phyloP scores from a whole-genome alignment of 2,888 invertebrate genomes.

The Ferrisia virgata region DNA sequence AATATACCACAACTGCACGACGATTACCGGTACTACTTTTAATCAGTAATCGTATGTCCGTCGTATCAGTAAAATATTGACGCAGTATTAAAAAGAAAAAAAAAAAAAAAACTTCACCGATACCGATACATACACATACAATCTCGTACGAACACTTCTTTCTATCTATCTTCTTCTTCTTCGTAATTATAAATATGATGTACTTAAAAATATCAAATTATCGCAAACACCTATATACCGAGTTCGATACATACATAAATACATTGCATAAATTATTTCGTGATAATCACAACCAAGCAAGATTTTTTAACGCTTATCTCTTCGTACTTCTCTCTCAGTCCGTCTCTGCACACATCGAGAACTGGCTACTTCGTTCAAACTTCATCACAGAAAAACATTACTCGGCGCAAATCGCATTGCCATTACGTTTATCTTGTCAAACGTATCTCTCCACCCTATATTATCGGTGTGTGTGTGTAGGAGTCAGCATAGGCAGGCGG shows the following conservation, averaged over 20 bases:
- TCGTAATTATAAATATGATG: neutral
- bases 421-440: neutral
- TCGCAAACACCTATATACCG: neutral
- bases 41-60: neutral
- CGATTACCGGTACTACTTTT: neutral
- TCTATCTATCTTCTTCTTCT: neutral
- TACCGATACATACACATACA: neutral
- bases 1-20: neutral
- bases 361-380: neutral
- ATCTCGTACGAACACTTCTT: neutral
- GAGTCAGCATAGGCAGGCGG: no score
- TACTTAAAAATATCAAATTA: neutral
- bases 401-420: neutral
- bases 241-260: neutral
- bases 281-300: neutral
- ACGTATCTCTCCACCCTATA: no score
- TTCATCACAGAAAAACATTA: neutral
- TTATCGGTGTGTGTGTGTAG: no score
- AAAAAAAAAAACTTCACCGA: no score
- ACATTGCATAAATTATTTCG: neutral
- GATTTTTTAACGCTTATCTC: neutral
- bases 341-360: no score
- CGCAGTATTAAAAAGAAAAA: neutral
- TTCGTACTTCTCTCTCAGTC: neutral
- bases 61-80: neutral